Conservation (phyloP, 92 coral and sea anemone species). For the Desmophyllum pertusum region DNA sequence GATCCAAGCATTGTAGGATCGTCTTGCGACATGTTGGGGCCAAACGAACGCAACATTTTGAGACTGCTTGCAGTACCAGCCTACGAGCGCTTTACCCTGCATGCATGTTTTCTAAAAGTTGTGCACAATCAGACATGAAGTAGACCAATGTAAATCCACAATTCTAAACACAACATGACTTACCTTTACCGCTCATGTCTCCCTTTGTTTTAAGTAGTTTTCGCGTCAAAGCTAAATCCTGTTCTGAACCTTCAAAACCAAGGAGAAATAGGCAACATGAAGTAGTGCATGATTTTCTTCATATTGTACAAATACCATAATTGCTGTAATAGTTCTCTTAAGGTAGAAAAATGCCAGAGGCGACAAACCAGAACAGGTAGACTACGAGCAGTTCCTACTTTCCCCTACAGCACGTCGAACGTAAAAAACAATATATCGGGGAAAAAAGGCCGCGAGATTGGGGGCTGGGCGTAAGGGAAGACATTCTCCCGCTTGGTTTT, state of each 20-base stretch:
- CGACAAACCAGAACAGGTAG: not conserved
- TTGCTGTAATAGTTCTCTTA: too few species aligned
- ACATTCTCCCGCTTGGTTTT: too few species aligned
- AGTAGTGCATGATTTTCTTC: not conserved
- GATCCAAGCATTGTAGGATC: too few species aligned
- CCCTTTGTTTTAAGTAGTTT: constrained; percentile 89
- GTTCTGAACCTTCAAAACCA: constrained; percentile 74
- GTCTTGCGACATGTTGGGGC: too few species aligned
- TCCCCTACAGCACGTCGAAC: not conserved
- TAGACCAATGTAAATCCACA: too few species aligned
- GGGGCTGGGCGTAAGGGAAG: not conserved
- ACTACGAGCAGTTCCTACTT: not conserved
- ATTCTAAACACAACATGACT: not conserved
- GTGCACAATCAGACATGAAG: too few species aligned
- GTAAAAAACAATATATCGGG: not conserved
- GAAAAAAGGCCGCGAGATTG: not conserved
- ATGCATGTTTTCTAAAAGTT: too few species aligned
- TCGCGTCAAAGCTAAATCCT: constrained; percentile 87
- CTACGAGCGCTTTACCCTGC: too few species aligned
- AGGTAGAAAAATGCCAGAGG: not conserved
- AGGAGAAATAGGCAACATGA: not conserved
- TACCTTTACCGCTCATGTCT: constrained; percentile 94
- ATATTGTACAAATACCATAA: not conserved
- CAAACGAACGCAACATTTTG: too few species aligned
- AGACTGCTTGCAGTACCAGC: too few species aligned